A percentile compares a stretch with the other conserved stretches of the same genome.
phyloP scores from a whole-genome alignment of 2,113 vertebrate species.

The Zingel zingel region DNA sequence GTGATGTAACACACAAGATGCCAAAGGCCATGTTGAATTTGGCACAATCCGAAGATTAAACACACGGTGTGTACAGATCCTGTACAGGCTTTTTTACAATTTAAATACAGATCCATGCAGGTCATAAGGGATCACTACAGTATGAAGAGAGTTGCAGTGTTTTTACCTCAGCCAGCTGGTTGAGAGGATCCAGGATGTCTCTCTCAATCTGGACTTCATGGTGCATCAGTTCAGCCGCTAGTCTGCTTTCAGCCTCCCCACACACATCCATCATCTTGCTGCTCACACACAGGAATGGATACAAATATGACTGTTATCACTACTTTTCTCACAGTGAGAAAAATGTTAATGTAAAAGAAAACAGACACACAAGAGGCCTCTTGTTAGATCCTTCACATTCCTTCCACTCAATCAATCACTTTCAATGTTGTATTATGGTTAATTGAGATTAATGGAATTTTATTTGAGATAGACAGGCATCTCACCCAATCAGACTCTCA shows the following conservation, averaged over 20 bases:
- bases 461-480: not conserved
- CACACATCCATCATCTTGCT: conserved; percentile 96
- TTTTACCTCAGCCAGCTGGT: conserved; percentile 91
- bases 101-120: not conserved
- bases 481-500: conserved; percentile 93
- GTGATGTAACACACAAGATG: conserved; percentile 1
- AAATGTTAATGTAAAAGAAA: not conserved
- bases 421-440: not conserved
- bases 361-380: not conserved
- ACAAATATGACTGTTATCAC: conserved; percentile 18
- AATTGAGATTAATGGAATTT: not conserved
- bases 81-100: not conserved
- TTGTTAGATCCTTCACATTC: not conserved
- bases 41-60: not conserved
- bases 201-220: conserved; percentile 92
- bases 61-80: not conserved
- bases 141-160: not conserved
- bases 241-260: conserved; percentile 90
- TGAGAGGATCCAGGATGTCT: conserved; percentile 93
- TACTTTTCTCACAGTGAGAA: conserved; percentile 6
- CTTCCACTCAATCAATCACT: not conserved
- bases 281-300: conserved; percentile 44
- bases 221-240: conserved; percentile 92
- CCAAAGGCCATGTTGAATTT: conserved; percentile 9
- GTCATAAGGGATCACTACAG: not conserved